Evolutionary conservation across 2,888 invertebrate genomes (phyloP), one percentile per base, ranked within the genome.

Genomic region (Ceratothoa steindachneri): DNA sequence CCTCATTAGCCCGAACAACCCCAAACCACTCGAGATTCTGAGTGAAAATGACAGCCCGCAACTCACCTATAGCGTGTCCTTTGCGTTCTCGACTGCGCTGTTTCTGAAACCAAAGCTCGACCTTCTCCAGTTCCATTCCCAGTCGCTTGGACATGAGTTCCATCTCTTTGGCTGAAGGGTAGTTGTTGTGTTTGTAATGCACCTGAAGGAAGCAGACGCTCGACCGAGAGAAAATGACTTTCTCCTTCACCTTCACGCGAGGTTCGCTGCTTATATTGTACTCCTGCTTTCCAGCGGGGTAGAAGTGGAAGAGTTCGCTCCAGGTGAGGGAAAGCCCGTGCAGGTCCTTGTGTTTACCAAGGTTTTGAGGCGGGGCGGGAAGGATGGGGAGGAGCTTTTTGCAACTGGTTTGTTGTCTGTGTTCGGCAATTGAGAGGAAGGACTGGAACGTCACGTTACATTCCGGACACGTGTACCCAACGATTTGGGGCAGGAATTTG

Each of bases 151-250:
- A 75, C 15, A 78, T 72, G 30, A 75, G 67, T 41, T 73, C 71
- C 30, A 75, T 68, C 53, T 78, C 77, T 9, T 70, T 51, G 2
- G 71, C 52, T 12, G 72, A 53, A n/a, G 77, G 77, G 28, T 73
- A 75, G 60, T 78, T 75, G 30, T 78, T 75, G 52, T 73, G 68
- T 28, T 73, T 71, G 68, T 75, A 78, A 66, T 78, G 77, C 19
- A 60, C 60, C 24, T 60, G 60, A 9, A 60, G 60, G 60, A 60
- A 60, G 24, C 60, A 60, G 24, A 60, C 24, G 24, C 27, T 60
- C 2, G 60, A n/a, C 1, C 60, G 60, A 60, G 60, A 22, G 60
- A 60, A 60, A 1, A n/a, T 24, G 27, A 60, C 24, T 60, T 60
- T 60, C 24, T 60, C 60, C 24, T 24, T 15, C 12, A 60, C 24